Evolutionary conservation across 2,113 vertebrate species (phyloP), one percentile per base, ranked within the genome.

Genomic region (Leuciscus idus): DNA sequence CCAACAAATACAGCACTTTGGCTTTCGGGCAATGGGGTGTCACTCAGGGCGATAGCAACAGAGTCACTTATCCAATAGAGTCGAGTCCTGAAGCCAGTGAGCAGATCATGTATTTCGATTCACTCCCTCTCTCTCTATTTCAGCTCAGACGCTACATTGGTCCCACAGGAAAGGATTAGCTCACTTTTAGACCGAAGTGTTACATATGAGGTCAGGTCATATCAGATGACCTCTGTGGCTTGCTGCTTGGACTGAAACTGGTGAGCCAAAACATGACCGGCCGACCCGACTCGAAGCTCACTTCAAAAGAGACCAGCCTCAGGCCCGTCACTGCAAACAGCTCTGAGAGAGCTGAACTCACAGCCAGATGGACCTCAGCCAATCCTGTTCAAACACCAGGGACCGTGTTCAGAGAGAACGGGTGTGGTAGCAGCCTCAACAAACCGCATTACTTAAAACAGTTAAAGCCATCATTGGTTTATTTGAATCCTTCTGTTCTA

Each of bases 1-100:
- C 93, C 93, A 94, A 93, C 95, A 96, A 94, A 95, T 94, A 94
- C 92, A 92, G 95, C 94, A 95, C 95, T 96, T 85, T 94, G 93
- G 75, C 88, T 86, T 85, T 82, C 73, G 50, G 87, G 92, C 91
- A 93, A 92, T 91, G 92, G 93, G 52, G 92, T 95, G 95, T 95
- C 95, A 95, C 95, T 94, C 92, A 92, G 81, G 91, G 92, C 90
- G 93, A 94, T 92, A 92, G 88, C 93, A 93, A 94, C 92, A 93
- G 87, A 92, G 93, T 90, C 92, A 91, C 92, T 94, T 91, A 91
- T 86, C 91, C 92, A 90, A 93, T 94, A 93, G 90, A 90, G 90
- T 93, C 91, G 1, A 68, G 88, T 90, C 77, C 90, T 86, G 89
- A 89, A 88, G 89, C 91, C 75, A 84, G 88, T 91, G 52, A 23